Percentiles rank a stretch among this genome's conserved stretches.
phyloP scores from a whole-genome alignment of 2,888 invertebrate genomes.

The Agapetus fuscipes region DNA sequence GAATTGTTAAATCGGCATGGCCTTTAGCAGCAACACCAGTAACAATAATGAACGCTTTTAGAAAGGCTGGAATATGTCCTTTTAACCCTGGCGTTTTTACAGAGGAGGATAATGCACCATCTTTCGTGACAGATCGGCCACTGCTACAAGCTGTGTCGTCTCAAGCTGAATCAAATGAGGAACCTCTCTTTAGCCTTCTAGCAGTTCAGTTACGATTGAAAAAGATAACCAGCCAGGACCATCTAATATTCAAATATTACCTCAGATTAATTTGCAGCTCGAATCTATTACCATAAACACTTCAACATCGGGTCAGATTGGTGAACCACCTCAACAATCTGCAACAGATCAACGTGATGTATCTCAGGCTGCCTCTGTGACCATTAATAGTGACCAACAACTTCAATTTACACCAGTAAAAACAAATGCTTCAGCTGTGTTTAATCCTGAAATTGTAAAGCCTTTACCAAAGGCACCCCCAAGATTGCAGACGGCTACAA shows the following conservation, averaged over 20 bases:
- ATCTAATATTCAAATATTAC: conserved; percentile 1
- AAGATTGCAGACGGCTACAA: no score
- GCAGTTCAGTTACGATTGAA: neutral
- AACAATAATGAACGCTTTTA: conserved; percentile 10
- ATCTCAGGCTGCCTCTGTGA: no score
- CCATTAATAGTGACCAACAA: no score
- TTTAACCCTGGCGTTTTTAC: neutral
- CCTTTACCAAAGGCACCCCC: no score
- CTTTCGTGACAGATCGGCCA: conserved; percentile 4
- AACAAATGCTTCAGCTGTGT: neutral
- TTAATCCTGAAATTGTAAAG: no score
- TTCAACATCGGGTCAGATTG: no score
- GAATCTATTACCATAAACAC: no score
- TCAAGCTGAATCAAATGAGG: neutral
- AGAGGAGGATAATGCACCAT: conserved; percentile 5
- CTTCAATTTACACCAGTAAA: no score
- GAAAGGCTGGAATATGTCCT: conserved; percentile 12
- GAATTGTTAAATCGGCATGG: conserved; percentile 9
- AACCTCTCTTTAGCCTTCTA: neutral
- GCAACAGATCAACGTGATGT: no score
- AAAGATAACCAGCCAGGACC: neutral
- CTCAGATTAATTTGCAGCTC: no score
- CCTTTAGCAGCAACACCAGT: conserved; percentile 6
- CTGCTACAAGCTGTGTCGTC: neutral
- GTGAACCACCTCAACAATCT: no score